Base-by-base conservation (phyloP, 2,888 invertebrate genomes). In the Melitaea athalia region DNA sequence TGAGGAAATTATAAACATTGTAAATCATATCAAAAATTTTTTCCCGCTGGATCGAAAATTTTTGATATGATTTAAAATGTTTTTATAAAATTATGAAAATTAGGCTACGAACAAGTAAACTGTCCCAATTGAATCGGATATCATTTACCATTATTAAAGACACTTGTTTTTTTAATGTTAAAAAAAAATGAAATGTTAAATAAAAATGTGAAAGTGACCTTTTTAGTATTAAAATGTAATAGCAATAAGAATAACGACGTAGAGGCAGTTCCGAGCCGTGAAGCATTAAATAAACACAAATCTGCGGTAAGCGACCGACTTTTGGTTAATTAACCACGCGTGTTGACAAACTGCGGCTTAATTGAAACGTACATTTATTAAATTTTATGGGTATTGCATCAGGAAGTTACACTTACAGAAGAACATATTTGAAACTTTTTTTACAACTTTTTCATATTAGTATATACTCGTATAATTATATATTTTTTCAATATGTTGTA, bases 281-380 rank as follows among this genome's bases (percentile, higher is more conserved):
- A 33, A 55, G 65, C 59, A 68, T 64, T 75, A 72, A 69, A 67
- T 73, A 50, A 66, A 63, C 69, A 47, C 69, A 71, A 71, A 67
- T 71, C 69, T 66, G 67, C 53, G 68, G 67, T 43, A 38, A 66
- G 70, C 59, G 71, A 71, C 24, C 67, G 71, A 69, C 71, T 74
- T 74, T 71, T 65, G 73, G 76, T 74, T 74, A 74, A 73, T 76
- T 76, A 76, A 72, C 67, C 63, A 63, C 55, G 62, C 52, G 66
- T 63, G 67, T 69, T 70, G 65, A 71, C 71, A 67, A 68, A 69
- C 61, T 68, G 70, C 63, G 67, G 59, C 62, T 67, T 49, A 63
- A 68, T 74, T 68, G 59, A 50, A 67, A 63, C 42, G 38, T 64
- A 53, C 24, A 63, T 57, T 60, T 52, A 68, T 68, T 64, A 68